Evolutionary conservation across 2,888 invertebrate species (phyloP), one percentile per base, ranked within the genome.

Genomic region (Malthinus seriepunctatus): DNA sequence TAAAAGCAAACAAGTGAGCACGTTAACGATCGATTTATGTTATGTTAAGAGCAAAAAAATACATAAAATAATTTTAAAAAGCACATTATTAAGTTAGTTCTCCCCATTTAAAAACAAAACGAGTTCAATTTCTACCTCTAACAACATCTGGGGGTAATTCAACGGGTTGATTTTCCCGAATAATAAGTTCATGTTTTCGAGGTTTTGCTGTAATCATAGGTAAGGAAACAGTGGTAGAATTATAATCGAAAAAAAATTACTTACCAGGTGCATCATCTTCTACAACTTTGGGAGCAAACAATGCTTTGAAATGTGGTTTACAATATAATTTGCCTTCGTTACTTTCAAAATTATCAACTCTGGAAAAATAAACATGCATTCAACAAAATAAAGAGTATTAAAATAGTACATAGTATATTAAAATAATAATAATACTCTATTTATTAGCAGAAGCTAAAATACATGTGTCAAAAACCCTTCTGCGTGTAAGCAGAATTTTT

Each of bases 91-190:
- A 5, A 23, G 23, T 23, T 23, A 23, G 23, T 23, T 23, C 5
- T 23, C 23, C 23, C 23, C 23, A 23, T 23, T 23, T 23, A 23
- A 23, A 23, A 23, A 23, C 23, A 23, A 23, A 23, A 23, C 23
- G 23, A 23, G 23, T 3, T 23, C 39, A 42, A 42, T 42, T 42
- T 15, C 39, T 42, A 94, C 93, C 91, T 88, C 95, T 87, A 69
- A 93, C 90, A 73, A 97, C 95, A 81, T 93, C 95, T 71, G 94
- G 93, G 63, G 95, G 95, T 73, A 95, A 81, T 79, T 93, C 94
- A 65, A 88, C 81, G 2, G 96, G 96, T 77, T 92, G 90, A 80
- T 92, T 95, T 82, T 95, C 95, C 69, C 93, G 87, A 72, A 95
- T 93, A 68, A 95, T 95, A 82, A 93, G 83, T 80, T 93, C 92